Percentiles rank a stretch among this genome's conserved stretches.
Conservation (phyloP, 2,113 vertebrate genomes). For the Hemichromis elongatus region DNA sequence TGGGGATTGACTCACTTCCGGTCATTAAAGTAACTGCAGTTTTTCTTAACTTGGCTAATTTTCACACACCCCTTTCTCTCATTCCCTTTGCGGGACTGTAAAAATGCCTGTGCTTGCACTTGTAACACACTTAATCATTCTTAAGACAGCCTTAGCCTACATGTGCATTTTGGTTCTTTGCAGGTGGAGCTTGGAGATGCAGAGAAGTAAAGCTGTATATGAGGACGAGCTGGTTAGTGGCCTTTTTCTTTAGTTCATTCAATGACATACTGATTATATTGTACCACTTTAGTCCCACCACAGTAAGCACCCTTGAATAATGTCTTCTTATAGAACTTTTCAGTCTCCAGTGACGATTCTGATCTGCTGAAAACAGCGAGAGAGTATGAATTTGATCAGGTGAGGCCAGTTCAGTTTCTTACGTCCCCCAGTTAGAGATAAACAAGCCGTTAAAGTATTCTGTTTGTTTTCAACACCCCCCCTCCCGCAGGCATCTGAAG, state of each 20-base stretch:
- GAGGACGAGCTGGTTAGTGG: slow-evolving; percentile 41
- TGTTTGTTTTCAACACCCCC: neutral
- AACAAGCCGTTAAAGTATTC: neutral
- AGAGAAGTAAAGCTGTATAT: neutral
- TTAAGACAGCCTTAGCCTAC: neutral
- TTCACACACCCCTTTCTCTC: neutral
- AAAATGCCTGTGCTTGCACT: neutral
- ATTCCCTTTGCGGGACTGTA: accelerated
- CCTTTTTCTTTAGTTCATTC: neutral
- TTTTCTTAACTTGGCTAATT: neutral
- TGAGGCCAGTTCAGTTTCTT: neutral
- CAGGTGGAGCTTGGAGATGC: slow-evolving; percentile 30
- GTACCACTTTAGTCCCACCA: neutral
- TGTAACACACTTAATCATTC: neutral
- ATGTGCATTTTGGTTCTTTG: neutral
- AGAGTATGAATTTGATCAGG: slow-evolving; percentile 47
- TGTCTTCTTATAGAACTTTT: slow-evolving; percentile 15
- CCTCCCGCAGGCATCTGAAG: slow-evolving; percentile 20
- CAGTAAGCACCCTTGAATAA: neutral
- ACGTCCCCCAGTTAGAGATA: neutral
- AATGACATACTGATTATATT: neutral
- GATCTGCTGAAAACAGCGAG: neutral
- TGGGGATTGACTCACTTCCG: neutral
- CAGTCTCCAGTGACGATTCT: neutral
- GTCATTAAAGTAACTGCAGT: neutral